Percentiles rank a stretch among this genome's conserved stretches.
These are phyloP conservation scores for Elephantulus edwardii DNA, from an alignment of 2,113 vertebrate species.

Conservation along the genomic window DNA sequence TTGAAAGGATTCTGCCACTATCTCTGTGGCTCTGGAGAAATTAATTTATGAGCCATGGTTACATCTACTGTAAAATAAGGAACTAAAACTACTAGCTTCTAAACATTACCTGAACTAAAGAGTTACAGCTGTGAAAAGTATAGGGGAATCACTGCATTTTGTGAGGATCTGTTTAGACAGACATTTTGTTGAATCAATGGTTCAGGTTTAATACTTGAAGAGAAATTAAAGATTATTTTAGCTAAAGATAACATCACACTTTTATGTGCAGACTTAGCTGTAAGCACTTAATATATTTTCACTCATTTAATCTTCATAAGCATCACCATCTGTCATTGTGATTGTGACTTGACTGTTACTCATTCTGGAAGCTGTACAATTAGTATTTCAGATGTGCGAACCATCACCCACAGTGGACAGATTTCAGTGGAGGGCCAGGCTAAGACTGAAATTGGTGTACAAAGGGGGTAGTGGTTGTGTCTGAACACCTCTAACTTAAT, in stretches of 20 bases:
- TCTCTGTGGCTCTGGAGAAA: not conserved
- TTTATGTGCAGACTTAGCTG: not conserved
- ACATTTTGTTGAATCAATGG: not conserved
- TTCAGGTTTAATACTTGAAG: not conserved
- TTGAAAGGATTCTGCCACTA: not conserved
- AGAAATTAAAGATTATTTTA: not conserved
- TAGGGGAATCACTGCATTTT: not conserved
- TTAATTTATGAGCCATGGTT: not conserved
- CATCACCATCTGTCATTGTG: not conserved
- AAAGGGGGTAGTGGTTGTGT: too few species aligned
- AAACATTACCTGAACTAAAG: not conserved
- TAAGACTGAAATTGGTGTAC: not conserved
- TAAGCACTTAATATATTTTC: not conserved
- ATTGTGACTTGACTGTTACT: not conserved
- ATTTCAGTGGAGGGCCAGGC: not conserved
- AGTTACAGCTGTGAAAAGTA: not conserved
- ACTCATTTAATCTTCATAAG: not conserved
- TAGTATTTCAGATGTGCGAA: not conserved
- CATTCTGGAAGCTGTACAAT: not conserved
- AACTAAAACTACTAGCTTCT: not conserved
- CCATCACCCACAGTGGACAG: not conserved
- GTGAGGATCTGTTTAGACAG: not conserved
- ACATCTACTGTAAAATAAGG: not conserved
- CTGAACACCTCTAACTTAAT: too few species aligned
- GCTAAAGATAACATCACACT: not conserved